Evolutionary conservation across 2,113 vertebrate species (phyloP), one percentile per base, ranked within the genome.

Genomic region (Ia io): DNA sequence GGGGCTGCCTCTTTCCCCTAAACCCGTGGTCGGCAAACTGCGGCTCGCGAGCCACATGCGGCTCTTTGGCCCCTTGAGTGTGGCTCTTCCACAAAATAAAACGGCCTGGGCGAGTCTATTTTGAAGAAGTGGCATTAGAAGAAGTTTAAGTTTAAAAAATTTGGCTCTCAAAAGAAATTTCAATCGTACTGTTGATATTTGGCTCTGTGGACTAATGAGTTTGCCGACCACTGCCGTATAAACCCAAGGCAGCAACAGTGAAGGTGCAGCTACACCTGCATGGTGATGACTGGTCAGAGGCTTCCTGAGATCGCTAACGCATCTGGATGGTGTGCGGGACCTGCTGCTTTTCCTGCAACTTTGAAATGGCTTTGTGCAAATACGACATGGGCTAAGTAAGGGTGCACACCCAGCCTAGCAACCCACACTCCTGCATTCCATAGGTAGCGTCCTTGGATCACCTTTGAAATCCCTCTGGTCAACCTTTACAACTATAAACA

Each of bases 1-100:
- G 16, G 59, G 87, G 96, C 88, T 95, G 84, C 96, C 90, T 96
- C 91, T 86, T 82, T 76, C 49, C 92, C 95, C 87, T 70, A 70
- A 95, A 92, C 76, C 67, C 40, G 49, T 49, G 49, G 49, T 49
- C 13, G 49, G 42, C 42, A 42, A 42, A 42, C 42, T 42, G 42
- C 42, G 6, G 49, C 49, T 49, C 14, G 12, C 3, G 49, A 49
- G 49, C 13, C 49, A 49, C 49, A 49, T 49, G 49, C 49, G 49
- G 49, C 49, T 47, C 47, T 47, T 47, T 47, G 47, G 47, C 47
- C 47, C 47, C 11, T 47, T 47, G 47, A 13, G 47, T 47, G 47
- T 47, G 47, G 47, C 47, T 47, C 47, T 47, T 47, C 47, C 47
- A 47, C 47, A 12, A 47, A 47, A 47, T 11, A 47, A 11, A 11